Evolutionary conservation across 37 sponge, comb jelly and placozoan genomes (phyloP).

Genomic region (Hormiphora californensis): DNA sequence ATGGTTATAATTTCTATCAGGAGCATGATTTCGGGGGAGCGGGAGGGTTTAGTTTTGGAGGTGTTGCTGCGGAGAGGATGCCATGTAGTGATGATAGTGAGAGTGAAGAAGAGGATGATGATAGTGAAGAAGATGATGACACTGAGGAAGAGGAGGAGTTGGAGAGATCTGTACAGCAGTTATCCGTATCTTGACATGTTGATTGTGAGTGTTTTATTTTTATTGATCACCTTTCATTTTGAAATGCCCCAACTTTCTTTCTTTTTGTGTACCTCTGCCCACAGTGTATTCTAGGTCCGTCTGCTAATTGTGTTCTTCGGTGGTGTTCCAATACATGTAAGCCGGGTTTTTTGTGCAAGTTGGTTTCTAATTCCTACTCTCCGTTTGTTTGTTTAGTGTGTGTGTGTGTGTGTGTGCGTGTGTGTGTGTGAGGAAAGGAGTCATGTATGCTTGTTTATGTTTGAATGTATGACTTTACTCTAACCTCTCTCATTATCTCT

Average conservation of each 20-base stretch:
- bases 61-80: constrained; percentile 20
- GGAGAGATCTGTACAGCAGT: too few relatives aligned
- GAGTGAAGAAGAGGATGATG: background rate
- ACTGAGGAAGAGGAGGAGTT: background rate
- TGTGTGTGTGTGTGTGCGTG: constrained; percentile 57
- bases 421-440: background rate
- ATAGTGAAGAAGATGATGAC: background rate
- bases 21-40: constrained; percentile 4
- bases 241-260: background rate
- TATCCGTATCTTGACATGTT: too few relatives aligned
- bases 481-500: background rate
- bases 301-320: background rate
- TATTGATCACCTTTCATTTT: too few relatives aligned
- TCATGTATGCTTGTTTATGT: background rate
- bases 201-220: too few relatives aligned
- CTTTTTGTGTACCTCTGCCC: constrained; percentile 35
- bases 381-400: constrained; percentile 20
- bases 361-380: background rate
- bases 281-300: too few relatives aligned
- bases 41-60: constrained; percentile 45
- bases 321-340: background rate
- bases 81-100: background rate
- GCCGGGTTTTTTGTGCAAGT: background rate
- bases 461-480: background rate
- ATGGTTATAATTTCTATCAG: constrained; percentile 19